Base-by-base conservation (phyloP, 2,888 invertebrate genomes). In the Lypha dubia region DNA sequence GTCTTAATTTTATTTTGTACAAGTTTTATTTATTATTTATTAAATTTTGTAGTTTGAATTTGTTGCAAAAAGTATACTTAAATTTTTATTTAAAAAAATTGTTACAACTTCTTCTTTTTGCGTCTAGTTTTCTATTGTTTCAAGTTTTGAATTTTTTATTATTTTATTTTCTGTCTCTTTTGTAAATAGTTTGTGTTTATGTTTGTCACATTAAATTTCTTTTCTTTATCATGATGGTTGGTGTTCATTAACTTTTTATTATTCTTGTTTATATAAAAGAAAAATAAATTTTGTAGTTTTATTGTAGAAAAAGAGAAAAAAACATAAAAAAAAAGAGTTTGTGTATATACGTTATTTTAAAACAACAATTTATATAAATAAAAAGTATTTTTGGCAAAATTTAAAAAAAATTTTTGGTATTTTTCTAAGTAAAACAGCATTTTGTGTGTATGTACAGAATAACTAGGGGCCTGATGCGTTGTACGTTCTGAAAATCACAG, bases 21-120 rank as follows among this genome's bases (percentile, higher is more conserved):
- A 53, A 53, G 68, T 53, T n/a, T 68, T 68, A 24, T 53, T 68
- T 15, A 53, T 68, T 68, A 68, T 73, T 73, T 24, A 60, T 38
- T n/a, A n/a, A n/a, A n/a, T n/a, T n/a, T n/a, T n/a, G n/a, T n/a
- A n/a, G 22, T 63, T 53, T 41, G 41, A 51, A 51, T 71, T 51
- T 51, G 22, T 63, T 20, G 24, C 46, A n/a, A n/a, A n/a, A n/a
- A n/a, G n/a, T n/a, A n/a, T n/a, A 35, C 24, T 62, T 73, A 17
- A 63, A 63, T 70, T 62, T 73, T 73, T 38, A 51, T 32, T 2
- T 4, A 28, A 28, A n/a, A 35, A 73, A 60, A 60, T 60, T 49
- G 11, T 24, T 17, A 63, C n/a, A 38, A 17, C 46, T 62, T 38
- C 17, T n/a, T 6, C 20, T 6, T 38, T 51, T 74, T 41, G 7